These are phyloP conservation scores for Caracal caracal DNA, from an alignment of 2,113 vertebrate genomes.

Conservation along the genomic window DNA sequence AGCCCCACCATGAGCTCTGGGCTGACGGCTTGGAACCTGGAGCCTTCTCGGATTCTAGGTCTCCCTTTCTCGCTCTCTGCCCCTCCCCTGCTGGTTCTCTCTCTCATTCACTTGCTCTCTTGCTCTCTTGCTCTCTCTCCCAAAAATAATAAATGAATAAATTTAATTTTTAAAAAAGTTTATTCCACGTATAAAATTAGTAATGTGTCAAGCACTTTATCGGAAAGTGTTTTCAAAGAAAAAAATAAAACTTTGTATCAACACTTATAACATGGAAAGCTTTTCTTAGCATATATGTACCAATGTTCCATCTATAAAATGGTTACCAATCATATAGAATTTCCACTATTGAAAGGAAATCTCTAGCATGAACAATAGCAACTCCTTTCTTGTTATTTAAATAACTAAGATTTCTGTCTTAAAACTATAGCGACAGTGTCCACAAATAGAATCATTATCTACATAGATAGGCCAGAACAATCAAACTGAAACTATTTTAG, in stretches of 20 bases:
- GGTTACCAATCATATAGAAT: neutral
- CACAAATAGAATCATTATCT: conserved; percentile 34
- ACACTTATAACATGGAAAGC: neutral
- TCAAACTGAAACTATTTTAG: conserved; percentile 21
- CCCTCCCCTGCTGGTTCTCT: no score
- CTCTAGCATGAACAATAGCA: conserved; percentile 27
- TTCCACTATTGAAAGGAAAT: neutral
- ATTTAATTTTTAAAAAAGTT: neutral
- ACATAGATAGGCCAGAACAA: neutral
- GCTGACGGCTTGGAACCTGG: no score
- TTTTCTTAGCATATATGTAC: neutral
- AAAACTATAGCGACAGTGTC: neutral
- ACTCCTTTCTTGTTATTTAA: conserved; percentile 7
- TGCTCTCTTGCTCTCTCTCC: no score
- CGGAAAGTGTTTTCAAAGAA: neutral
- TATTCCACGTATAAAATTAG: neutral
- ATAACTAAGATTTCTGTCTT: neutral
- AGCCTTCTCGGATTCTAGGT: no score
- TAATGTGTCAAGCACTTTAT: neutral
- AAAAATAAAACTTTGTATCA: conserved; percentile 27
- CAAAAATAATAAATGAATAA: no score
- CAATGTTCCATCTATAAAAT: neutral
- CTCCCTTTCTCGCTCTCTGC: no score
- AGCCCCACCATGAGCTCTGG: no score
- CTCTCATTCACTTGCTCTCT: no score